Percentiles rank a stretch among this genome's conserved stretches.
These are phyloP conservation scores for Chascanopsetta lugubris DNA, from an alignment of 2,113 vertebrate genomes.

Conservation along the genomic window DNA sequence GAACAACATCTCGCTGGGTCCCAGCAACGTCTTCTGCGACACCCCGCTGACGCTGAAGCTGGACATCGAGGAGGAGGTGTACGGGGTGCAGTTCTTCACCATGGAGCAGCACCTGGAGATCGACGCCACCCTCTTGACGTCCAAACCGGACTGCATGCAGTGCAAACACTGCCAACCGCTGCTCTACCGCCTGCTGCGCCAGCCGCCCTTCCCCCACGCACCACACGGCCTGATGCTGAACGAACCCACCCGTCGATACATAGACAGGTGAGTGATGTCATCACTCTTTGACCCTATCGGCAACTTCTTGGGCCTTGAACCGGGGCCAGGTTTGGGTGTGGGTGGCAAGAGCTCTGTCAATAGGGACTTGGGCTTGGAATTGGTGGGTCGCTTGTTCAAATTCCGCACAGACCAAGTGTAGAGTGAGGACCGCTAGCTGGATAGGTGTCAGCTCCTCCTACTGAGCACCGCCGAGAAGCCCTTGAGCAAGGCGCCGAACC, in stretches of 20 bases:
- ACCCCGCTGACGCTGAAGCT: slow-evolving; percentile 91
- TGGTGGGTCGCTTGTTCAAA: too few species aligned
- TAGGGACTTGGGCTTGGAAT: too few species aligned
- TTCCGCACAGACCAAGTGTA: too few species aligned
- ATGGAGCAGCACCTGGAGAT: slow-evolving; percentile 96
- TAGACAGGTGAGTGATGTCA: slow-evolving; percentile 88
- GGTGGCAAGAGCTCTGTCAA: too few species aligned
- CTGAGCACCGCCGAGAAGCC: too few species aligned
- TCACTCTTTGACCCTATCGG: background rate
- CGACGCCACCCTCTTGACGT: slow-evolving; percentile 92
- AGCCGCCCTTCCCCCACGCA: slow-evolving; percentile 85
- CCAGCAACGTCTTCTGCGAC: slow-evolving; percentile 94
- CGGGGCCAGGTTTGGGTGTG: too few species aligned
- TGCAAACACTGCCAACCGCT: slow-evolving; percentile 87
- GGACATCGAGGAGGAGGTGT: slow-evolving; percentile 86
- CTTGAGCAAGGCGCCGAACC: too few species aligned
- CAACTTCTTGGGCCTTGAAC: too few species aligned
- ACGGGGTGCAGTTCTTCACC: slow-evolving; percentile 94
- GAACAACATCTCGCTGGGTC: slow-evolving; percentile 90
- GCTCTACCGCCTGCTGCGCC: slow-evolving; percentile 87
- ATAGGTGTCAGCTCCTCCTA: too few species aligned
- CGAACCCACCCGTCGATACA: slow-evolving; percentile 86
- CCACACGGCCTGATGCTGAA: slow-evolving; percentile 79
- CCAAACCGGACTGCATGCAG: slow-evolving; percentile 81
- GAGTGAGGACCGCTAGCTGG: too few species aligned